These are phyloP conservation scores for Mythimna pallens DNA, from an alignment of 2,888 invertebrate species.

Conservation along the genomic window DNA sequence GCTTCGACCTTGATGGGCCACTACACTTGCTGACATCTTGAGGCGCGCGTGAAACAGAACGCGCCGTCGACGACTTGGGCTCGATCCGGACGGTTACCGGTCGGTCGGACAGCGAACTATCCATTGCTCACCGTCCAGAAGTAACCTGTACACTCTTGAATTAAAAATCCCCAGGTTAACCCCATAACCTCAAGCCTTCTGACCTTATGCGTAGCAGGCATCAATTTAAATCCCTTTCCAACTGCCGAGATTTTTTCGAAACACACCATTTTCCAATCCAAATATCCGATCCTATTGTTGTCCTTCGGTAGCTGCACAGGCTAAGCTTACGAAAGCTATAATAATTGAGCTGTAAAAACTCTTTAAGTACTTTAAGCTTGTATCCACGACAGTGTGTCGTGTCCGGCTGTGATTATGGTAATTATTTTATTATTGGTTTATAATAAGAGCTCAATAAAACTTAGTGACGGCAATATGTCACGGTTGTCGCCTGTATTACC, in stretches of 20 bases:
- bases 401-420: slow-evolving; percentile 80
- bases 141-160: too few relatives aligned
- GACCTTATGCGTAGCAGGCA: too few relatives aligned
- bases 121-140: too few relatives aligned
- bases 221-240: not conserved
- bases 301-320: too few relatives aligned
- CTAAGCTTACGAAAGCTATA: not conserved
- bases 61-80: too few relatives aligned
- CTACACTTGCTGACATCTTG: too few relatives aligned
- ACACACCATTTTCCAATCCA: not conserved
- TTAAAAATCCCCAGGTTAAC: too few relatives aligned
- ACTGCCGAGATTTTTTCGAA: not conserved
- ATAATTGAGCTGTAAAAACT: slow-evolving; percentile 2
- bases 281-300: not conserved
- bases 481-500: slow-evolving; percentile 75
- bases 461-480: slow-evolving; percentile 82
- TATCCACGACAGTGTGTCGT: slow-evolving; percentile 66
- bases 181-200: too few relatives aligned
- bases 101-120: too few relatives aligned
- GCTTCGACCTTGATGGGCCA: too few relatives aligned
- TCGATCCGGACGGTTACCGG: too few relatives aligned
- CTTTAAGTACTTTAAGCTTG: slow-evolving; percentile 58
- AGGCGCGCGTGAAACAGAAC: too few relatives aligned
- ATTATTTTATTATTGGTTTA: slow-evolving; percentile 81
- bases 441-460: slow-evolving; percentile 83